Evolutionary conservation across 2,797 vertebrate genomes (phyloP).

Genomic region (Cygnus olor): DNA sequence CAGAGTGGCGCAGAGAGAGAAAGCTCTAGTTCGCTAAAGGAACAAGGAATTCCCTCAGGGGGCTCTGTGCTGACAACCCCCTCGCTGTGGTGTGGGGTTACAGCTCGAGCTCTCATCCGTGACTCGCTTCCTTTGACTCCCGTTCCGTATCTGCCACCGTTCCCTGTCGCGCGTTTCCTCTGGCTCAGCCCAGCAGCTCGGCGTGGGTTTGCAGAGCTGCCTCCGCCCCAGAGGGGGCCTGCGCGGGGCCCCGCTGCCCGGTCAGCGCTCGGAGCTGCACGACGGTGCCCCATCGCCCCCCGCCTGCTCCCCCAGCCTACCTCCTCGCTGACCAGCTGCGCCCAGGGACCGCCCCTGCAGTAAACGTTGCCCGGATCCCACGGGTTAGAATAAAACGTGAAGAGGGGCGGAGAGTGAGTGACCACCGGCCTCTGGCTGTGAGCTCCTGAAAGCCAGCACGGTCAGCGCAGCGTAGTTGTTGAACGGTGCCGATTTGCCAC

Average conservation of each 20-base stretch:
- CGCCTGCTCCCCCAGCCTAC: background rate
- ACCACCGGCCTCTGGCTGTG: background rate
- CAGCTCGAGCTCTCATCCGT: background rate
- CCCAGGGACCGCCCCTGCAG: background rate
- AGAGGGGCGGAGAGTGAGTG: background rate
- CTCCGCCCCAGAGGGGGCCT: background rate
- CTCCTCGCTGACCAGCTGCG: background rate
- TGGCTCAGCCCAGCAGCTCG: background rate
- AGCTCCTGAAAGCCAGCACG: background rate
- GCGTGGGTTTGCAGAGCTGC: background rate
- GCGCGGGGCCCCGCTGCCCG: fast-evolving
- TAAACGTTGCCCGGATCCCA: background rate
- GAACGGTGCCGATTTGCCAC: background rate
- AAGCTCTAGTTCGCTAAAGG: background rate
- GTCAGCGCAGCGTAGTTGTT: fast-evolving
- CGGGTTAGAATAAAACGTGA: background rate
- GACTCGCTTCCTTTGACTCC: background rate
- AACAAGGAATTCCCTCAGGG: background rate
- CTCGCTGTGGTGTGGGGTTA: fast-evolving
- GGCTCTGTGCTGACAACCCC: background rate
- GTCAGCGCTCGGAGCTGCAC: background rate
- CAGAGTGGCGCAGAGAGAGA: background rate
- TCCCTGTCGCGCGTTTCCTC: background rate
- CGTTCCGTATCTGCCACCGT: background rate
- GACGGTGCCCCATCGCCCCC: background rate